phyloP scores from a whole-genome alignment of 2,888 invertebrate genomes.

The Phengaris arion region DNA sequence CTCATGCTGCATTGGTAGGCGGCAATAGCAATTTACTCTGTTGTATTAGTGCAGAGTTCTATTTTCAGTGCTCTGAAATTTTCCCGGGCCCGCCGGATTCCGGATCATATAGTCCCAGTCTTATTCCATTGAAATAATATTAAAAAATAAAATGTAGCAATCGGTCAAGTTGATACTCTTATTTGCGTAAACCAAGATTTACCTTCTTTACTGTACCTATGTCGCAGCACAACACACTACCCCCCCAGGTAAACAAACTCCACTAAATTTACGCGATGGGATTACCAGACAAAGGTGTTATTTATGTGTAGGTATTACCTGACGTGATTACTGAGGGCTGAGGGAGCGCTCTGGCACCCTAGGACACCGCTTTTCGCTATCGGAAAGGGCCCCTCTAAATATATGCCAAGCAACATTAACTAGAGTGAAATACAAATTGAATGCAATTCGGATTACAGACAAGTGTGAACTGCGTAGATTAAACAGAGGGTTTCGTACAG shows the following conservation, averaged over 20 bases:
- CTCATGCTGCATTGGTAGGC: too few relatives aligned
- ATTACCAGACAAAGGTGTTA: conserved; percentile 67
- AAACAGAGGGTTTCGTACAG: background rate
- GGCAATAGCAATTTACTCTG: too few relatives aligned
- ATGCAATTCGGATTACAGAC: background rate
- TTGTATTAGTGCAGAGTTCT: too few relatives aligned
- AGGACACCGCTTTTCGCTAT: background rate
- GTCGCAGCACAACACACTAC: conserved; percentile 17
- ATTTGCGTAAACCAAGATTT: conserved; percentile 2
- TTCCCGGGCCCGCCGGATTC: too few relatives aligned
- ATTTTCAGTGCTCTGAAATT: too few relatives aligned
- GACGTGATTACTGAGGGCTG: conserved; percentile 68
- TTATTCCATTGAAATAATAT: too few relatives aligned
- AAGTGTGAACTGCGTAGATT: background rate
- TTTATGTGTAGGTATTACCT: conserved; percentile 74
- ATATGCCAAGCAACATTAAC: conserved; percentile 9
- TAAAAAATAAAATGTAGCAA: background rate
- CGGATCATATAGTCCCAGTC: too few relatives aligned
- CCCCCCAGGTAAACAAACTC: conserved; percentile 49
- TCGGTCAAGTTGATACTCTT: background rate
- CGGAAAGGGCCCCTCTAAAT: background rate
- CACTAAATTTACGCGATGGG: conserved; percentile 51
- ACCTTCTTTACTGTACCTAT: background rate
- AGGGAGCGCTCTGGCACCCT: conserved; percentile 45
- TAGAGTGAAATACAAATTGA: background rate